Evolutionary conservation across 2,113 vertebrate species (phyloP), one percentile per base, ranked within the genome.

Genomic region (Vicugna pacos): DNA sequence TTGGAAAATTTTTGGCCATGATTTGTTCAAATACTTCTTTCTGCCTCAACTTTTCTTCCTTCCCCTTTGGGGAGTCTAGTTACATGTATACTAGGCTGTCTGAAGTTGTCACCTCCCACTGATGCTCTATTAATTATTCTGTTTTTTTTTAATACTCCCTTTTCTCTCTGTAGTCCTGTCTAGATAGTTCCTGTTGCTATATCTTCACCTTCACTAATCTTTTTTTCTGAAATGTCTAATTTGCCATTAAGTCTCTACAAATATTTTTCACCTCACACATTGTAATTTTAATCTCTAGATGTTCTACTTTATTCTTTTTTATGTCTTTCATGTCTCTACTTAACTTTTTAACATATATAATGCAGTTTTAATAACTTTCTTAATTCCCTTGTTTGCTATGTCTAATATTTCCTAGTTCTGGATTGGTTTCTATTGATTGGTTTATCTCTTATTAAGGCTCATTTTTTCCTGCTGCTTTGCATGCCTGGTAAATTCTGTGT

Each of bases 171-270:
- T 56, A 4, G 28, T 79, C 56, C 30, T 6, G 56, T 56, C 54
- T 79, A 35, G 13, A 54, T 86, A 60, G 22, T 96, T 76, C 32
- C 16, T 82, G 30, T 94, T 69, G 48, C 12, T 88, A 0, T 42
- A 10, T 58, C 35, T 84, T 89, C 26, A 65, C 16, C 42, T 84
- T 89, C 30, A 92, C 28, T 46, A 65, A 28, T 91, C 32, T 75
- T 69, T 64, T 81, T 64, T 72, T 95, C 38, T 95, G 35, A 92
- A 87, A 11, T 95, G 65, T 73, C 35, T 38, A 38, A 46, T 84
- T 32, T 84, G 10, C 62, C 56, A n/a, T 84, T 77, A 67, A 60
- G 72, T 60, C 32, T 85, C 35, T 46, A 35, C 38, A 56, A n/a
- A 2, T 58, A 73, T 67, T 89, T 94, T 91, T 93, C 30, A 83